phyloP scores from a whole-genome alignment of 2,113 vertebrate genomes.

The Falco punctatus region DNA sequence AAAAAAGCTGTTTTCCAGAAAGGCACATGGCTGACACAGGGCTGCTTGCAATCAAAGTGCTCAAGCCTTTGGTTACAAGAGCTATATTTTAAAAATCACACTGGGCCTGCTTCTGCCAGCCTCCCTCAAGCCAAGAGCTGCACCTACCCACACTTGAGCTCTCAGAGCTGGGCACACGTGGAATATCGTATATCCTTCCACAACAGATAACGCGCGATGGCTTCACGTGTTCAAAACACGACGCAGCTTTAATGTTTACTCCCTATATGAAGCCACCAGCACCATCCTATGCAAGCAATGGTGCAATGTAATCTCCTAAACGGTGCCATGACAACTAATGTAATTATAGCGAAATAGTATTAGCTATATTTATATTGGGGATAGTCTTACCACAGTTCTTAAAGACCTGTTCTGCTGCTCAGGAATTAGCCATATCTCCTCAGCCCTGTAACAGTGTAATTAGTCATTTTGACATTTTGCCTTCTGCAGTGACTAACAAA shows the following conservation, averaged over 20 bases:
- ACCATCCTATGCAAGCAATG: background rate
- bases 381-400: background rate
- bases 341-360: background rate
- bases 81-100: background rate
- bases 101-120: background rate
- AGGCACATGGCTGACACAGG: background rate
- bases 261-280: background rate
- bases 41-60: background rate
- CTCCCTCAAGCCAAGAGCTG: background rate
- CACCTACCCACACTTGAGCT: background rate
- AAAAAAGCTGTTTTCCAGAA: conserved; percentile 13
- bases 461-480: background rate
- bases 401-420: background rate
- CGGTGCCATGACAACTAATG: background rate
- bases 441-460: background rate
- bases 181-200: background rate
- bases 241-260: background rate
- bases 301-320: background rate
- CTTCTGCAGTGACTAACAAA: background rate
- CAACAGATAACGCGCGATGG: accelerated
- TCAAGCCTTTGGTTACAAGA: background rate
- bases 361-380: background rate
- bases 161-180: too few relatives aligned
- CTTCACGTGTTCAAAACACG: background rate
- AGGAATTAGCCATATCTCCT: background rate